Base-by-base conservation (phyloP, 1,140 invertebrate genomes). In the Leucophenga varia region DNA sequence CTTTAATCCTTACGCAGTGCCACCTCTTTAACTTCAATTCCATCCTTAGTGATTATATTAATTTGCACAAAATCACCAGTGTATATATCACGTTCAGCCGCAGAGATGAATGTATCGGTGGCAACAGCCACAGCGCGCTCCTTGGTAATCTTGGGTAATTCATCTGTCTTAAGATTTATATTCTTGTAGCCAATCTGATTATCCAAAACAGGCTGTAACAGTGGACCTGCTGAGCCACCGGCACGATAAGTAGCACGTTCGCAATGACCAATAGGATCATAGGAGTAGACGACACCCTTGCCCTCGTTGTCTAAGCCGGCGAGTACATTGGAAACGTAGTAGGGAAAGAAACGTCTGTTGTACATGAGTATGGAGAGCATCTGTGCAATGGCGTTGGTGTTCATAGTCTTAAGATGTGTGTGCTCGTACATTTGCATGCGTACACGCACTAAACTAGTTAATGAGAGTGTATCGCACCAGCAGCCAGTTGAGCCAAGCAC, bases 291-390 rank as follows among this genome's bases (percentile, higher is more conserved):
- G 63, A 87, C 88, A 2, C 96, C 96, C 72, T 92, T 90, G n/a
- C 95, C 95, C 64, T 90, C 81, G 59, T 80, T 79, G 75, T 92
- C 89, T 13, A 93, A 70, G 0, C 97, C 97, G 54, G 92, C 95
- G 41, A 99, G 77, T 21, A 99, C 86, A 73, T 97, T 98, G 21
- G 90, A 90, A 8, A 97, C 88, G 74, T 99, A 99, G 73, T 98
- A 99, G 1, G 97, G 97, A 76, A 99, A 99, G 75, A 99, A 99
- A 51, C 97, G 82, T 59, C 94, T 93, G 64, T 95, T 90, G 73
- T 99, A 99, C 47, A 99, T 79, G 81, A 97, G 90, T 5, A 90
- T 96, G 0, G 96, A 94, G 2, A 99, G 75, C 87, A 99, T 90
- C 77, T 98, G 94, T 12, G 96, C 92, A 12, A 93, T 83, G 9